Conservation (phyloP, 2,888 invertebrate genomes). For the Deilephila porcellus region DNA sequence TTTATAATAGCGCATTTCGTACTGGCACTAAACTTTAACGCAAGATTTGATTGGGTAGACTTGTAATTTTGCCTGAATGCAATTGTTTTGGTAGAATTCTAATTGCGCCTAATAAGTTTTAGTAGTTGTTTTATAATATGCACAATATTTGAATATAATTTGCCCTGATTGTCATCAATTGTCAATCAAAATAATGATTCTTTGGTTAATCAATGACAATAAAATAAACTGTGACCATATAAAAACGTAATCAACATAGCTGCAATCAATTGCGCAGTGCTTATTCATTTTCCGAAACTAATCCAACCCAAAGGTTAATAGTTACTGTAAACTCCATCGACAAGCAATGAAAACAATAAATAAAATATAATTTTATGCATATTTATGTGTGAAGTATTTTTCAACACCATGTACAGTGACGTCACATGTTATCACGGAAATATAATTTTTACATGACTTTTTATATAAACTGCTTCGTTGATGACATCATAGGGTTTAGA, state of each 20-base stretch:
- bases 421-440: not conserved
- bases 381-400: constrained; percentile 1
- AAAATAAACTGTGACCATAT: not conserved
- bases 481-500: not conserved
- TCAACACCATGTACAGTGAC: not conserved
- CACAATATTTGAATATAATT: no score
- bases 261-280: not conserved
- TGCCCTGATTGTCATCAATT: no score
- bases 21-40: not conserved
- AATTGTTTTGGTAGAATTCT: not conserved
- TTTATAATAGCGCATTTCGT: not conserved
- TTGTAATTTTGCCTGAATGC: no score
- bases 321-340: not conserved
- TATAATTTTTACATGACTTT: constrained; percentile 6
- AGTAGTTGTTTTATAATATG: no score
- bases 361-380: constrained; percentile 4
- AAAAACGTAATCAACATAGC: not conserved
- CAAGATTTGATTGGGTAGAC: not conserved
- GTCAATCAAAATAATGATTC: no score
- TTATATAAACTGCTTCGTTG: not conserved
- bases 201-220: no score
- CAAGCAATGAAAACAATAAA: not conserved
- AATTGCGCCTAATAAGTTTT: no score
- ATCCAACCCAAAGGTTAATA: not conserved
- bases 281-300: not conserved